Evolutionary conservation across 2,797 vertebrate genomes (phyloP), one percentile per base, ranked within the genome.

Genomic region (Pampus argenteus): DNA sequence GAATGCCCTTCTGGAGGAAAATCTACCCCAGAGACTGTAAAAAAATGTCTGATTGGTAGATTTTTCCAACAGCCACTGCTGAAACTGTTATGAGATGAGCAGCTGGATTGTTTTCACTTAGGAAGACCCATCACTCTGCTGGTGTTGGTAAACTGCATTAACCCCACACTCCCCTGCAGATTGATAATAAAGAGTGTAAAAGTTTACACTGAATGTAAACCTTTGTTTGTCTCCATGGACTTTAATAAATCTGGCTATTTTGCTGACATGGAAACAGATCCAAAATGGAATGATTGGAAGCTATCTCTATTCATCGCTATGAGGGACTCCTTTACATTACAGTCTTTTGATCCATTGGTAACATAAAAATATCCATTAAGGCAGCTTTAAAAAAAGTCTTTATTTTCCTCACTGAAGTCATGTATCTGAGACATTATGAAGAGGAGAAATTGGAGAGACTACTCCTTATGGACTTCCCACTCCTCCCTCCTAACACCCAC

Each of bases 401-500:
- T 22, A 20, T 20, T 13, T 22, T 28, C 17, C 49, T 34, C 20
- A 25, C 23, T 57, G 17, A 50, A 62, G 28, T 61, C 34, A 52
- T 51, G 29, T 47, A 56, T 66, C 26, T 59, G 42, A 64, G 23
- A 28, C 23, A 49, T 63, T 77, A 75, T 71, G 29, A 62, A 59
- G 45, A 56, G 38, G 38, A 48, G 15, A 23, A n/a, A 22, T 51
- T 22, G 52, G 26, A 50, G 59, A 11, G 49, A 45, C 74, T 59
- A 55, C 38, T 63, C 45, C 74, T 66, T 52, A 60, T 67, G 36
- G 29, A 66, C 56, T 17, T 1, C 44, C 14, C 14, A 26, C 17
- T 44, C 54, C 58, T 31, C n/a, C 44, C 50, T n/a, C 22, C 15
- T n/a, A 62, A 69, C 65, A 52, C 75, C 73, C 51, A 76, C 61